Evolutionary conservation across 2,113 vertebrate genomes (phyloP), one percentile per base, ranked within the genome.

Genomic region (Podarcis cretensis): DNA sequence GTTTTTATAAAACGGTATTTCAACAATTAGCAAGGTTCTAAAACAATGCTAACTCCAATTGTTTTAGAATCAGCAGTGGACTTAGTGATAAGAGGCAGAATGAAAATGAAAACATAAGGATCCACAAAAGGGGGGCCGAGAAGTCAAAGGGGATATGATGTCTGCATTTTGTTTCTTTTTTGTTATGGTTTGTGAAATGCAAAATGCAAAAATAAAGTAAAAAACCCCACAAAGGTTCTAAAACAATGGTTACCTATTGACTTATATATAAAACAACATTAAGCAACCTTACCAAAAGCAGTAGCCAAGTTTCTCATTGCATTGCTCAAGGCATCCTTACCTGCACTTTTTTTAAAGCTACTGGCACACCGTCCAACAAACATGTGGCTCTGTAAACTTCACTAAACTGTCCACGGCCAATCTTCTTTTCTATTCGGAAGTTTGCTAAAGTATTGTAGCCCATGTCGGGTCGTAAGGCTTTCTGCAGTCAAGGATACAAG

Each of bases 331-430:
- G 66, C 59, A 43, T 30, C 81, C 96, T 97, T 96, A 99, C 99
- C 98, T 99, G 98, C 23, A 99, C 97, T 96, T 99, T 99, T 96
- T 99, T 99, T 96, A 99, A 97, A 90, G 99, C 99, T 93, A 99
- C 97, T 7, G 98, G 97, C 0, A 99, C 98, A 93, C 98, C 97
- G 96, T 99, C 98, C 92, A 99, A 92, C 84, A 99, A 96, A 94
- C 98, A 99, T 37, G 97, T 96, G 13, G 99, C 99, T 95, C 98
- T 97, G 93, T 98, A 99, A 85, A 99, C 99, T 97, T 99, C 99
- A 89, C 99, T 99, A 94, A 99, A 99, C 91, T 99, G 99, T 89
- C 99, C 99, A 78, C 98, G 98, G 79, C 99, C 98, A 77, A 99
- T 99, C 95, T 99, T 99, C 93, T 99, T 99, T 95, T 98, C 98